Base-by-base conservation (phyloP, 2,888 invertebrate genomes). In the Troilus luridus region DNA sequence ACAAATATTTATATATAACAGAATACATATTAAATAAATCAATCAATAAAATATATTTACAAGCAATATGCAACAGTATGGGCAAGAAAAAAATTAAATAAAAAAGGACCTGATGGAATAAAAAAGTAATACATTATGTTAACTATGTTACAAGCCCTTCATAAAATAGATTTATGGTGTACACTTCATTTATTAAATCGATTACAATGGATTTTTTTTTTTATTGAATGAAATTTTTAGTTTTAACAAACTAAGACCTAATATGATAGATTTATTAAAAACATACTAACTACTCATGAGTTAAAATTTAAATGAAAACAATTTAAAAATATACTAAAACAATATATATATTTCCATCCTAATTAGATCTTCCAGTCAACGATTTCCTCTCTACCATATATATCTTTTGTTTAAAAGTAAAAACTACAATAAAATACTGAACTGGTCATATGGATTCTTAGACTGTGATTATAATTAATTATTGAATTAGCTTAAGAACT, bases 71-170 rank as follows among this genome's bases (percentile, higher is more conserved):
- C 41, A 27, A 41, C 17, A 77, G 72, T 8, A 77, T 17, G 17
- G 41, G 72, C 72, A 41, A 41, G 72, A 77, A 41, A 77, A 77
- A 64, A 41, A 41, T 24, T 24, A 41, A 77, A 77, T 77, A 14
- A 77, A 77, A n/a, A 27, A 77, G 10, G 41, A 27, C 41, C 19
- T 14, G 19, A 19, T 17, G 9, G 27, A 41, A 77, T 27, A 77
- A 1, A 41, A 67, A 67, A 11, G 5, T 67, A n/a, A 27, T 14
- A 24, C 14, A 27, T 67, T 27, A 12, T 67, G 72, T 17, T 8
- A 67, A 77, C 72, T 77, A 77, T 41, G 72, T 7, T 41, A 77
- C 72, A 77, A 77, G 72, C 14, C 72, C 72, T 77, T 67, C 14
- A 72, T 27, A n/a, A 72, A 27, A 24, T 6, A 11, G 11, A n/a